Conservation (phyloP, 2,797 vertebrate genomes). For the Mallotus villosus region DNA sequence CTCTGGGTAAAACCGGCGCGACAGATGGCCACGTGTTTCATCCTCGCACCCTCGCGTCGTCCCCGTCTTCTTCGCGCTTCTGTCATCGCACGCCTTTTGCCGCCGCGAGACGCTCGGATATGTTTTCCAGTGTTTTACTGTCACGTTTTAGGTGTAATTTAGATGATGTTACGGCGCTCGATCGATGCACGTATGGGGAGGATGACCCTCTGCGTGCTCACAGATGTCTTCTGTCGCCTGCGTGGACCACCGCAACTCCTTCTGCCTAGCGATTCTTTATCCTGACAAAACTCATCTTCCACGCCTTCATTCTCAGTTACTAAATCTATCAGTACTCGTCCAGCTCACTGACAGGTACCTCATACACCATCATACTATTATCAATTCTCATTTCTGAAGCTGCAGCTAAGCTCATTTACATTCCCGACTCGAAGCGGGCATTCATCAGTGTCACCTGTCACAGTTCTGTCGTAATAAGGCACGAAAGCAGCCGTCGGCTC, state of each 20-base stretch:
- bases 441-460: slow-evolving; percentile 73
- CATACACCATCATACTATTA: slow-evolving; percentile 74
- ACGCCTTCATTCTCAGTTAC: slow-evolving; percentile 68
- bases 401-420: slow-evolving; percentile 67
- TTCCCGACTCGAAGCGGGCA: slow-evolving; percentile 59
- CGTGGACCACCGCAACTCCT: slow-evolving; percentile 38
- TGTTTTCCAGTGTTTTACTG: too few relatives aligned
- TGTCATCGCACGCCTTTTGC: too few relatives aligned
- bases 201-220: background rate
- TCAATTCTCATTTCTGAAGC: slow-evolving; percentile 72
- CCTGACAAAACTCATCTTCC: slow-evolving; percentile 70
- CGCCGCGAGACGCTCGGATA: too few relatives aligned
- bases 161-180: too few relatives aligned
- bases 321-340: slow-evolving; percentile 68
- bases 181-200: background rate
- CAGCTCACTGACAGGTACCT: slow-evolving; percentile 69
- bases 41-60: too few relatives aligned
- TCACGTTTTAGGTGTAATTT: too few relatives aligned
- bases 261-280: slow-evolving; percentile 63
- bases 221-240: background rate
- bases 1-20: too few relatives aligned
- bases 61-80: too few relatives aligned
- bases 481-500: slow-evolving; percentile 54
- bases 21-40: too few relatives aligned
- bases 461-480: slow-evolving; percentile 51